Conservation (phyloP, 2,888 invertebrate species). For the Cactoblastis cactorum region DNA sequence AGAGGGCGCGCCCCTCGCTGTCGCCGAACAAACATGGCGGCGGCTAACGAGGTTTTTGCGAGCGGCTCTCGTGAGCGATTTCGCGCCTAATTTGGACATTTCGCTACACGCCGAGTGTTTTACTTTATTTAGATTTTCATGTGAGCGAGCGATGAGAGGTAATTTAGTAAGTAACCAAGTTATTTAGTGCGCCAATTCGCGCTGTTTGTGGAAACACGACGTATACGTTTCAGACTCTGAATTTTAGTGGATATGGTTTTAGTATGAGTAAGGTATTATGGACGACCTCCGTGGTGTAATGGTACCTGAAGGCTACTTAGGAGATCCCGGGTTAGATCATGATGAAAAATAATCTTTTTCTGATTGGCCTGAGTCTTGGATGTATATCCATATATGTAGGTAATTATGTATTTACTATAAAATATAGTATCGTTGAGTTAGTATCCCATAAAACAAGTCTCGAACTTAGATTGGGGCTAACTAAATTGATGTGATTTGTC, state of each 20-base stretch:
- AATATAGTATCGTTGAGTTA: no score
- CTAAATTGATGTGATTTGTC: no score
- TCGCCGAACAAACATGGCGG: conserved; percentile 76
- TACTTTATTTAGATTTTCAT: conserved; percentile 46
- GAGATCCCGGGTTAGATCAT: no score
- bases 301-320: no score
- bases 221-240: background rate
- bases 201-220: conserved; percentile 5
- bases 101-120: conserved; percentile 34
- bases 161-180: conserved; percentile 30
- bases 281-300: no score
- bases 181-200: conserved; percentile 14
- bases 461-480: no score
- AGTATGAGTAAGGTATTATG: background rate
- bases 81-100: conserved; percentile 74
- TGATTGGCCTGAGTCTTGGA: no score
- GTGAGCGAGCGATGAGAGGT: conserved; percentile 24
- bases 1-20: conserved; percentile 74
- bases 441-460: no score
- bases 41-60: conserved; percentile 75
- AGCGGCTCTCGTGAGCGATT: conserved; percentile 68
- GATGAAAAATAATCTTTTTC: no score
- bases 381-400: no score
- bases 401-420: no score
- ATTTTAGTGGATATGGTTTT: background rate